Base-by-base conservation (phyloP, 2,888 invertebrate species). In the Acrobasis repandana region DNA sequence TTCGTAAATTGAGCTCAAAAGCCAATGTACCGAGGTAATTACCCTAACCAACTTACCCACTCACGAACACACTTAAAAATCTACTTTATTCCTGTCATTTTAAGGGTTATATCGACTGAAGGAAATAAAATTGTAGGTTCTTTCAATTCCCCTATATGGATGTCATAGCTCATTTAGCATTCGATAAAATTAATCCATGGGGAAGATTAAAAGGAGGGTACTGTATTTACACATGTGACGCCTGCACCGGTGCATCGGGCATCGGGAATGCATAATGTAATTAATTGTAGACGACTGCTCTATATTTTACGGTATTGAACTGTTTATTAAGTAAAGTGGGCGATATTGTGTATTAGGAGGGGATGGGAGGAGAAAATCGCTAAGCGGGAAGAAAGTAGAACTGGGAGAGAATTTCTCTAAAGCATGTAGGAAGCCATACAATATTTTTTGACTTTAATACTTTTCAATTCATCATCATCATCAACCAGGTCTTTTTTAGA, bases 141-240 rank as follows among this genome's bases (percentile, higher is more conserved):
- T 78, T 83, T 77, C 76, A 72, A 77, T 82, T 79, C 79, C 82
- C 81, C 82, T 77, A 65, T 74, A 77, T 77, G 76, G 77, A 76
- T 84, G 89, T 89, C 88, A 89, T 86, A 88, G 85, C 90, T 90
- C 90, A 90, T 92, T 92, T 89, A 85, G 82, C 85, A 90, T 90
- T 89, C 89, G 83, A 89, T 90, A 85, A 83, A 87, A 89, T 89
- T 88, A 90, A 89, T 90, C 89, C 85, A 74, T 74, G 76, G 79
- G 85, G 86, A 82, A 84, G 84, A 83, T 85, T 82, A 82, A 77
- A 73, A 74, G 69, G 76, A 79, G 82, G 82, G 82, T 73, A 69
- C 70, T 65, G 72, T 87, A 80, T 86, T 85, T 86, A 85, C 88
- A 85, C 88, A 87, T 85, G 85, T 83, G 80, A 68, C 71, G 70